Evolutionary conservation across 2,888 invertebrate species (phyloP).

Genomic region (Actias luna): DNA sequence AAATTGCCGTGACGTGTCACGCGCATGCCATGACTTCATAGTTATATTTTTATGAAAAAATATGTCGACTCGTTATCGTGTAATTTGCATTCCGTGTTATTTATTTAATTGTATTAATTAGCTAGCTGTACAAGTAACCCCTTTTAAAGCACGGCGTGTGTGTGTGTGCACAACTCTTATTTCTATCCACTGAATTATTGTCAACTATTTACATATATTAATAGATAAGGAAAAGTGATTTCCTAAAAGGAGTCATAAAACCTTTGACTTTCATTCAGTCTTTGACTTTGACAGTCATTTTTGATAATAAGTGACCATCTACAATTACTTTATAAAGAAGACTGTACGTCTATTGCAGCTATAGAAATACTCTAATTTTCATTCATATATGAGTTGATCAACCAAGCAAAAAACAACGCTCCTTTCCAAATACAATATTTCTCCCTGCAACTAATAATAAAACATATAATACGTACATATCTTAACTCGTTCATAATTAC

Average conservation of each 20-base stretch:
- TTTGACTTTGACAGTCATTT: no score
- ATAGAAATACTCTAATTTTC: no score
- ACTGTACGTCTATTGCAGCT: background rate
- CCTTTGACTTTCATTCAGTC: background rate
- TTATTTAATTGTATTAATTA: conserved; percentile 11
- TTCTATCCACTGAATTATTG: background rate
- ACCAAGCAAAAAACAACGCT: background rate
- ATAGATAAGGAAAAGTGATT: background rate
- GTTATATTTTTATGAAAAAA: conserved; percentile 7
- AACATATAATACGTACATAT: background rate
- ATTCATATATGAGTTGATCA: background rate
- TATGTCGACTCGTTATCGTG: background rate
- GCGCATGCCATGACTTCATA: background rate
- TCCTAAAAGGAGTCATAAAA: background rate
- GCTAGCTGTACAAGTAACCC: background rate
- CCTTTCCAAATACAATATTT: background rate
- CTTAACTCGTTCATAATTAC: background rate
- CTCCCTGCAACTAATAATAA: background rate
- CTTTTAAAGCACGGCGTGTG: background rate
- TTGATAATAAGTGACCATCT: no score
- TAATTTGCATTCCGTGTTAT: conserved; percentile 10
- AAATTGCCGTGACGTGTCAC: conserved; percentile 5
- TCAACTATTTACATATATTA: background rate
- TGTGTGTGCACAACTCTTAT: background rate
- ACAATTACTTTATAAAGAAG: background rate